phyloP scores from a whole-genome alignment of 2,888 invertebrate species.

The Sinohyriopsis cumingii region DNA sequence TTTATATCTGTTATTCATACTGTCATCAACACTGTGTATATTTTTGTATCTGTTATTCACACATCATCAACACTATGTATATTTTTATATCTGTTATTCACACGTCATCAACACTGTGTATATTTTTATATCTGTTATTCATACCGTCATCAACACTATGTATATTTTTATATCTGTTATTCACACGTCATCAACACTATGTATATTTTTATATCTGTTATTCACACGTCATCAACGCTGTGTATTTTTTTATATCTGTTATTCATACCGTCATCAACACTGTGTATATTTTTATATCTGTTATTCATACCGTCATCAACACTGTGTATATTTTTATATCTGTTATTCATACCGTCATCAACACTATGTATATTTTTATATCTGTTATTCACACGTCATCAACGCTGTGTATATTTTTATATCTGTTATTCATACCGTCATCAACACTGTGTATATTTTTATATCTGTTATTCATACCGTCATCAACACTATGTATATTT shows the following conservation, averaged over 20 bases:
- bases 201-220: neutral
- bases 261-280: too few species aligned
- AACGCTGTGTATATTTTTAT: neutral
- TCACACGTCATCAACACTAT: too few species aligned
- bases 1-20: neutral
- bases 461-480: neutral
- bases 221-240: too few species aligned
- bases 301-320: neutral
- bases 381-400: neutral
- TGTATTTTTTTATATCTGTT: neutral
- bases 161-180: neutral
- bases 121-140: neutral
- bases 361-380: neutral
- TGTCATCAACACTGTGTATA: too few species aligned
- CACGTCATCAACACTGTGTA: too few species aligned
- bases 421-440: neutral
- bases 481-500: too few species aligned
- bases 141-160: too few species aligned
- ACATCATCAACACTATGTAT: too few species aligned
- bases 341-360: neutral
- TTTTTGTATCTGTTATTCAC: neutral
- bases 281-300: neutral
- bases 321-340: neutral
- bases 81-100: neutral
- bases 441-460: neutral